These are phyloP conservation scores for Orchesella flavescens DNA, from an alignment of 2,888 invertebrate species.

Conservation along the genomic window DNA sequence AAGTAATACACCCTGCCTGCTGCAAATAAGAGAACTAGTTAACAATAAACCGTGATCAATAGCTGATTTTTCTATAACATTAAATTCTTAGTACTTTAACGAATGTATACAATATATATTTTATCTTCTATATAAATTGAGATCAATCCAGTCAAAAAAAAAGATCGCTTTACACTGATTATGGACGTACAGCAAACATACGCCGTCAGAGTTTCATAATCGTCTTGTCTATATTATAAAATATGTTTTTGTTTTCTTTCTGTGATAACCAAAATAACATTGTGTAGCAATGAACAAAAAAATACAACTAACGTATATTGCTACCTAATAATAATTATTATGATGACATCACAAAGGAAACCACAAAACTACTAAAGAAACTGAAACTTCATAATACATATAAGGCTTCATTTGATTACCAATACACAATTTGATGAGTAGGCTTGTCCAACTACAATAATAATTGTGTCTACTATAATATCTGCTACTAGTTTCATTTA, in stretches of 20 bases:
- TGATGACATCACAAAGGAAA: too few species aligned
- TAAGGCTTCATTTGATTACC: too few species aligned
- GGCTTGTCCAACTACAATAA: too few species aligned
- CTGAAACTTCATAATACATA: too few species aligned
- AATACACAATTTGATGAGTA: too few species aligned
- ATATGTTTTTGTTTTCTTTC: neutral
- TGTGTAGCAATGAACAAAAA: neutral
- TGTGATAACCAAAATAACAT: neutral
- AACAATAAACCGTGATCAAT: neutral
- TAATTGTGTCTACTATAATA: too few species aligned
- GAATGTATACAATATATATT: slow-evolving; percentile 1
- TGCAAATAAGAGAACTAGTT: neutral
- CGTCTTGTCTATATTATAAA: neutral
- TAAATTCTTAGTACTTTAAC: neutral
- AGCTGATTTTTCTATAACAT: neutral
- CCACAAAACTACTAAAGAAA: too few species aligned
- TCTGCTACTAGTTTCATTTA: too few species aligned
- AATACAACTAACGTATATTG: neutral
- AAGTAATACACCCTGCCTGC: neutral
- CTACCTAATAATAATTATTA: too few species aligned
- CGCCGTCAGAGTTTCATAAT: neutral
- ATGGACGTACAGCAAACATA: slow-evolving; percentile 16
- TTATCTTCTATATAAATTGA: slow-evolving; percentile 34
- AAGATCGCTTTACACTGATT: slow-evolving; percentile 30
- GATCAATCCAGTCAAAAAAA: slow-evolving; percentile 59